Evolutionary conservation across 2,113 vertebrate genomes (phyloP).

Genomic region (Trichechus manatus): DNA sequence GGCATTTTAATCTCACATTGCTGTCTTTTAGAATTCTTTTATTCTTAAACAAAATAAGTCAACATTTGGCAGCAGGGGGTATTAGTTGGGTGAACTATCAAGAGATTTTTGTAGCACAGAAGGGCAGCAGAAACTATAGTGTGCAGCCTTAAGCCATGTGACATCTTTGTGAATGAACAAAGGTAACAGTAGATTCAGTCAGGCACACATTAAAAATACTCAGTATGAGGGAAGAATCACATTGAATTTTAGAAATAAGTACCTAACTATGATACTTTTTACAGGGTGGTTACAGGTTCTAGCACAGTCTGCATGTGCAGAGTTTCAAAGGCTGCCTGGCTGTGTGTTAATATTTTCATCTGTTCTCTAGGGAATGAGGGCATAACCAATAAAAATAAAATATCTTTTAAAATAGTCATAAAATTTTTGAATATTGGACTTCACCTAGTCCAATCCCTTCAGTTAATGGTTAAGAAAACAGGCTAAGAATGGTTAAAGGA

Average conservation of each 20-base stretch:
- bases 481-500: not conserved
- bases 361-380: not conserved
- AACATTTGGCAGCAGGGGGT: not conserved
- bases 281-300: not conserved
- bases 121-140: not conserved
- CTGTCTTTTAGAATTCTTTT: slow-evolving; percentile 42
- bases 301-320: not conserved
- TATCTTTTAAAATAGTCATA: not conserved
- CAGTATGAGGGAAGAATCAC: not conserved
- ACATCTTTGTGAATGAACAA: not conserved
- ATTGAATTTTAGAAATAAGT: not conserved
- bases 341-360: slow-evolving; percentile 6
- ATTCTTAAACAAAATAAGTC: slow-evolving; percentile 13
- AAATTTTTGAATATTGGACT: not conserved
- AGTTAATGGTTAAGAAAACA: not conserved
- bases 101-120: not conserved
- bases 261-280: not conserved
- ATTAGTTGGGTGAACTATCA: not conserved
- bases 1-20: not conserved
- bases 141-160: not conserved
- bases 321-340: not conserved
- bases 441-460: not conserved
- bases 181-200: not conserved
- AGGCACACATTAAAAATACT: not conserved
- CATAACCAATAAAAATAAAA: not conserved